Evolutionary conservation across 2,797 vertebrate species (phyloP), one percentile per base, ranked within the genome.

Genomic region (Argentina silus): DNA sequence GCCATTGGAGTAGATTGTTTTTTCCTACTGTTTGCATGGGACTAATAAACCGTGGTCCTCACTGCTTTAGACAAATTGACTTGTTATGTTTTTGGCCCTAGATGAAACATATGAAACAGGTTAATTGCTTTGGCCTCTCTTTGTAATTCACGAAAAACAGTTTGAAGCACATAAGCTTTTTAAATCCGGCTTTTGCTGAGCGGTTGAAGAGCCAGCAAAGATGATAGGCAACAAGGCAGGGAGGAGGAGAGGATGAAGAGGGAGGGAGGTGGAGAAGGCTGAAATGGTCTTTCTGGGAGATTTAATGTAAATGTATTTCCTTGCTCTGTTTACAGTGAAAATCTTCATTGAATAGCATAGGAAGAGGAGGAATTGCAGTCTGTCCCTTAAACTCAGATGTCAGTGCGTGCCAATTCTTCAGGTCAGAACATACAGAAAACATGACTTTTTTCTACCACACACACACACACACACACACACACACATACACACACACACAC

Each of bases 41-140:
- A 66, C 64, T 68, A 68, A 68, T 68, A 68, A 55, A 55, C 36
- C 6, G 50, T 10, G 27, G 14, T 55, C 51, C 27, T 50, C 21
- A 53, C 27, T 55, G 27, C 66, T 53, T 27, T 14, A 48, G n/a
- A 27, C 66, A 56, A 68, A 68, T 68, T 43, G 15, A 68, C 23
- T 53, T 27, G 27, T 68, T 68, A 42, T 68, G 48, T 48, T 66
- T 66, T 66, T 42, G 23, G 66, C 23, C 51, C 15, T 3, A 17
- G 66, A 43, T 42, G 50, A 43, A n/a, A 15, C 15, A 23, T 10
- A 43, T 55, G 23, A 53, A 55, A 56, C 27, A 55, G 66, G 27
- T 68, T 68, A 68, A 55, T 68, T 67, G 21, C 50, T 67, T 67
- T 67, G 65, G 65, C 65, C 65, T 44, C 15, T 6, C 5, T 67